Evolutionary conservation across 2,888 invertebrate genomes (phyloP).

Genomic region (Diaphora mendica): DNA sequence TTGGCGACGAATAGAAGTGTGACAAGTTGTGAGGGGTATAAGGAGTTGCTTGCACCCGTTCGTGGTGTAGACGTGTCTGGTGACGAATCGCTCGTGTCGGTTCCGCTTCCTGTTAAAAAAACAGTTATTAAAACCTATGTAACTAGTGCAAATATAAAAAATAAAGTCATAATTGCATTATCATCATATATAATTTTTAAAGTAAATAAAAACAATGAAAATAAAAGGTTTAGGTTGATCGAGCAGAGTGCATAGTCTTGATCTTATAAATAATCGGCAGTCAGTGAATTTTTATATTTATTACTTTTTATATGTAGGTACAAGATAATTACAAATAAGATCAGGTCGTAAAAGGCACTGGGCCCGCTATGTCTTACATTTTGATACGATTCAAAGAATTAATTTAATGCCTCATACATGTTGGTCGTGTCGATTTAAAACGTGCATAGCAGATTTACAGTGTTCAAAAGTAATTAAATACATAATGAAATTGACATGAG

Average conservation of each 20-base stretch:
- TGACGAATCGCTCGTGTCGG: conserved; percentile 58
- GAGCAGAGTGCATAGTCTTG: neutral
- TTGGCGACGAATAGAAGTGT: conserved; percentile 52
- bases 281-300: neutral
- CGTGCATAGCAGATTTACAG: too few relatives aligned
- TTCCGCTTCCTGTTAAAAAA: conserved; percentile 49
- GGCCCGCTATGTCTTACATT: neutral
- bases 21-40: conserved; percentile 47
- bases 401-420: neutral
- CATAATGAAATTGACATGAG: neutral
- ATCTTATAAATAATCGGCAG: neutral
- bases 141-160: neutral
- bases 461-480: neutral
- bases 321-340: too few relatives aligned
- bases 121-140: neutral
- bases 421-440: too few relatives aligned
- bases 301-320: neutral
- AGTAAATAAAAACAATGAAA: neutral
- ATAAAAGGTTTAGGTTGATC: neutral
- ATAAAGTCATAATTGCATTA: neutral
- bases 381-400: neutral
- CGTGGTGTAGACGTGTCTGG: conserved; percentile 67
- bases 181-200: neutral
- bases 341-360: neutral
- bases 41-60: conserved; percentile 56